Conservation (phyloP, 2,888 invertebrate species). For the Phalangium opilio region DNA sequence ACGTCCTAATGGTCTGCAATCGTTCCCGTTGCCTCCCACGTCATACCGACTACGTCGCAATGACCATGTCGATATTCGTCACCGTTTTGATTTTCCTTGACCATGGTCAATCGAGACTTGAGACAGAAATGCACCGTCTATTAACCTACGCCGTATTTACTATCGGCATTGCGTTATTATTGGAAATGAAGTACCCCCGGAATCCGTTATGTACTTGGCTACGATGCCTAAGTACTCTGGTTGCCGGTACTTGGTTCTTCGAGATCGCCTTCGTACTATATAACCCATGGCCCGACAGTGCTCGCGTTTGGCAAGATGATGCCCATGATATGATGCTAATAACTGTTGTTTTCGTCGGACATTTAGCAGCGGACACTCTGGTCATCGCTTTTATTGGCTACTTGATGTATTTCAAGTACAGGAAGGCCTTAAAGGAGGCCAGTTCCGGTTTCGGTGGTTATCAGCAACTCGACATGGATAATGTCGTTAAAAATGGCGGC, state of each 20-base stretch:
- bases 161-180: conserved; percentile 25
- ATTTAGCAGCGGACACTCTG: conserved; percentile 11
- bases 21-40: conserved; percentile 27
- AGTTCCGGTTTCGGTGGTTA: too few relatives aligned
- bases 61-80: conserved; percentile 31
- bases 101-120: conserved; percentile 29
- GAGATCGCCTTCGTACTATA: conserved; percentile 37
- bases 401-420: background rate
- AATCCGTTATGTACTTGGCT: conserved; percentile 29
- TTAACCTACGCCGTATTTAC: conserved; percentile 32
- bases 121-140: conserved; percentile 31
- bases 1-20: conserved; percentile 29
- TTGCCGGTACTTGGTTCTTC: conserved; percentile 40
- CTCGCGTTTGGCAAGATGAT: conserved; percentile 24
- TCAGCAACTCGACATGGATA: too few relatives aligned
- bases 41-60: conserved; percentile 32
- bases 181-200: conserved; percentile 31
- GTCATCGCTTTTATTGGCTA: background rate
- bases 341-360: conserved; percentile 30
- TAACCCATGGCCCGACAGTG: conserved; percentile 28
- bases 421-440: background rate
- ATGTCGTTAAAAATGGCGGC: too few relatives aligned
- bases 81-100: conserved; percentile 38
- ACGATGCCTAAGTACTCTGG: conserved; percentile 30
- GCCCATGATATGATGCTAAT: conserved; percentile 28